Base-by-base conservation (phyloP, 1,140 invertebrate genomes). In the Bombus consobrinus region DNA sequence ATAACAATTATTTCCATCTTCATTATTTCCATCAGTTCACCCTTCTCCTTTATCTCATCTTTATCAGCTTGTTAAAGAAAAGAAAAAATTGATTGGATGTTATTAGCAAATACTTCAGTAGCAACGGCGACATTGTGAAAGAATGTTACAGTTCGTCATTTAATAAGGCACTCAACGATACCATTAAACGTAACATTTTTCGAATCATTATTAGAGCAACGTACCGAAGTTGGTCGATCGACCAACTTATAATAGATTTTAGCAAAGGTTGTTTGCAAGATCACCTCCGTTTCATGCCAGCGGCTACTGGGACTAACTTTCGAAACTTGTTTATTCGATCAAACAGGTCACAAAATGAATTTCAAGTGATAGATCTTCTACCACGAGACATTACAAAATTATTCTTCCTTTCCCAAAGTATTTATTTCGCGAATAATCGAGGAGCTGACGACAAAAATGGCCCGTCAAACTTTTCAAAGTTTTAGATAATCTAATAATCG, bases 201-300 rank as follows among this genome's bases (percentile, higher is more conserved):
- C 28, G 41, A 83, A 53, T 76, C 15, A 18, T 34, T 53, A n/a
- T 41, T 6, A 32, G 32, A 37, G 4, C 34, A 77, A 39, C 34
- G 6, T n/a, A 10, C 10, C 15, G 13, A 37, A 77, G 76, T 62
- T 68, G 39, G 39, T 12, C 28, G 10, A 41, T 10, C 22, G 22
- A 32, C 28, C 6, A 76, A 77, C 62, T 77, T 68, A 5, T 68
- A 77, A 83, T 69, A 57, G 34, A 77, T 83, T 83, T 64, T 5
- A n/a, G 5, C 15, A n/a, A 34, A 41, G 15, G 4, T 74, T 34
- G 9, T 10, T 74, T 22, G 0, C 18, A 53, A 34, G 28, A 34
- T 12, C 0, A 25, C 28, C 32, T 34, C 5, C 73, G 34, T 77
- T 41, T 53, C 73, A 12, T 34, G 43, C 41, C 72, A 25, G 28